A percentile compares a stretch with the other conserved stretches of the same genome.
Evolutionary conservation across 92 coral and sea anemone genomes (phyloP).

Genomic region (Bergia puertoricense): DNA sequence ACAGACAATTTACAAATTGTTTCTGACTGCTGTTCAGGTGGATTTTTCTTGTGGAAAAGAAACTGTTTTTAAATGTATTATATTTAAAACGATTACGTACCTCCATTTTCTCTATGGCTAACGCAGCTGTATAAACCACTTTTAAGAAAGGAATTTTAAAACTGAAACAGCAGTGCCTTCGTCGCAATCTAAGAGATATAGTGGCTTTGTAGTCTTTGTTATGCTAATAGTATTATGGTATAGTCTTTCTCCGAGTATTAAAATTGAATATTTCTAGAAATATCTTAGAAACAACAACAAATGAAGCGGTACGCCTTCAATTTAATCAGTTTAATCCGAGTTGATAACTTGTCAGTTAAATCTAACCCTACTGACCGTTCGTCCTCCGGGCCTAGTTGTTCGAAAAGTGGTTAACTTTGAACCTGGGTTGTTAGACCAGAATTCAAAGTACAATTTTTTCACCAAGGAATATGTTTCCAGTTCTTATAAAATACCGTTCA

Average conservation of each 20-base stretch:
- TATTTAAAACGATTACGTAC: not conserved
- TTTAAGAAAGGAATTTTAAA: too few species aligned
- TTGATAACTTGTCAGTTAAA: not conserved
- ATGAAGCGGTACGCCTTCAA: not conserved
- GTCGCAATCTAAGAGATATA: not conserved
- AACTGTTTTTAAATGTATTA: not conserved
- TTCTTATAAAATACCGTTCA: too few species aligned
- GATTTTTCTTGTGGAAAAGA: not conserved
- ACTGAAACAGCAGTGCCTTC: not conserved
- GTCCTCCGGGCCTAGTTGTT: too few species aligned
- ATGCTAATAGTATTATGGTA: not conserved
- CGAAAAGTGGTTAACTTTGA: too few species aligned
- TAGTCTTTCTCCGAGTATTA: not conserved
- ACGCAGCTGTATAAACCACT: not conserved
- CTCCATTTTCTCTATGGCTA: not conserved
- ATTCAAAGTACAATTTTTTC: too few species aligned
- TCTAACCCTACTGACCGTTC: not conserved
- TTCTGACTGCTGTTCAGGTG: not conserved
- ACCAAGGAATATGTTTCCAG: too few species aligned
- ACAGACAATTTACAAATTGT: not conserved
- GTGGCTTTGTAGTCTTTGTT: not conserved
- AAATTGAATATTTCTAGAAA: not conserved
- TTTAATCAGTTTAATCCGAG: too few species aligned
- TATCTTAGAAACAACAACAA: not conserved
- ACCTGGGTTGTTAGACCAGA: too few species aligned